Conservation (phyloP, 2,797 vertebrate species). For the Typhlichthys eigenmanni region DNA sequence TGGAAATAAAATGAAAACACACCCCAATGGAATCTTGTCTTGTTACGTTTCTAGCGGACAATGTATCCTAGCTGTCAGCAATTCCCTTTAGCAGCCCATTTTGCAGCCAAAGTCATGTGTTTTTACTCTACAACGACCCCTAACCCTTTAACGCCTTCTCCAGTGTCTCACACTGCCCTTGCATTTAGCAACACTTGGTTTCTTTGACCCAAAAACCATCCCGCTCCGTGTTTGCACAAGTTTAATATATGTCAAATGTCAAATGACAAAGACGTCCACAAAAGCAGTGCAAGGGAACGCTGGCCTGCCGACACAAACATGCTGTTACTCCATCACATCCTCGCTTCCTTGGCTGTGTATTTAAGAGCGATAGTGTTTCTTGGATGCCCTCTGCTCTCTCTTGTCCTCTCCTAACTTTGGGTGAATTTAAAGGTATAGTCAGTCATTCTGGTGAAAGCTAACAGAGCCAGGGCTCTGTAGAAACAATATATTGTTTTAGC, state of each 20-base stretch:
- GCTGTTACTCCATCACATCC: slow-evolving; percentile 21
- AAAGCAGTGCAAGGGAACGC: slow-evolving; percentile 9
- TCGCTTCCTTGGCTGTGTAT: slow-evolving; percentile 18
- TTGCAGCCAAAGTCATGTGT: slow-evolving; percentile 14
- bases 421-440: slow-evolving; percentile 23
- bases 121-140: slow-evolving; percentile 21
- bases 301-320: slow-evolving; percentile 36
- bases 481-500: too few species aligned
- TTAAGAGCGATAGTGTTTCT: slow-evolving; percentile 30
- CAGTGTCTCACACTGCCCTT: slow-evolving; percentile 10
- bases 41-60: too few species aligned
- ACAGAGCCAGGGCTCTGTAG: slow-evolving; percentile 18
- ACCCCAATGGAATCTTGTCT: too few species aligned
- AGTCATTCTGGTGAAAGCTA: slow-evolving; percentile 17
- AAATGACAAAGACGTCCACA: slow-evolving; percentile 24
- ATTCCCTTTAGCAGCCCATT: too few species aligned
- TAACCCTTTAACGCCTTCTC: neutral
- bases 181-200: slow-evolving; percentile 43
- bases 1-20: too few species aligned
- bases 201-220: slow-evolving; percentile 23
- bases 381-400: slow-evolving; percentile 18
- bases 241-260: slow-evolving; percentile 43
- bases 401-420: slow-evolving; percentile 5
- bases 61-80: too few species aligned
- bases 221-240: slow-evolving; percentile 28